Base-by-base conservation (phyloP, 2,888 invertebrate genomes). In the Choreutis nemorana region DNA sequence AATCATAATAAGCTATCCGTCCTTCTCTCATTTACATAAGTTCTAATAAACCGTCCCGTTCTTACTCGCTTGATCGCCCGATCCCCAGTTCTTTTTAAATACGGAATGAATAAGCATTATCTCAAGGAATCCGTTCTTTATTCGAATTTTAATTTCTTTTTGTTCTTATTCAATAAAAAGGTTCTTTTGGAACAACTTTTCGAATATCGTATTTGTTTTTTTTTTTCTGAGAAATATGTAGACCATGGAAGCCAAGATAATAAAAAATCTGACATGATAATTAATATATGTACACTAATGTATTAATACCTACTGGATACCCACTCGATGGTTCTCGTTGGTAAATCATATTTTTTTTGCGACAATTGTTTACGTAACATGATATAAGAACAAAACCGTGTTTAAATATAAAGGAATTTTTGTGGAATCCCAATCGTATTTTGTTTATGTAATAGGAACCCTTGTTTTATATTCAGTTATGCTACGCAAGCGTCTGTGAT, bases 81-180 rank as follows among this genome's bases (percentile, higher is more conserved):
- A 54, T 61, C 67, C 67, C 62, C 62, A 56, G 64, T 56, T 59
- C 65, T 70, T 77, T 78, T 78, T 77, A 75, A 77, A 78, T 73
- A 65, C 77, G 72, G 77, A 72, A 78, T 78, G 78, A 78, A 73
- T 75, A 78, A 75, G 78, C 78, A 77, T 77, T 75, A 73, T 77
- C 71, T 72, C 68, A 70, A 51, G 70, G 68, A 72, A 72, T 72
- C 66, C 63, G 61, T 67, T 73, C 70, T 67, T 73, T 72, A 72
- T 72, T 72, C 71, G 64, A 65, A 68, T 71, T 70, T 78, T 70
- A 70, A 73, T 72, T 72, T 66, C 60, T 68, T 73, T 73, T 70
- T 73, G n/a, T n/a, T n/a, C n/a, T n/a, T n/a, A n/a, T n/a, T n/a
- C n/a, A n/a, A n/a, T n/a, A n/a, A n/a, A n/a, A n/a, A n/a, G n/a